A percentile compares a stretch with the other conserved stretches of the same genome.
phyloP scores from a whole-genome alignment of 2,888 invertebrate species.

The Halictus quadricinctus region DNA sequence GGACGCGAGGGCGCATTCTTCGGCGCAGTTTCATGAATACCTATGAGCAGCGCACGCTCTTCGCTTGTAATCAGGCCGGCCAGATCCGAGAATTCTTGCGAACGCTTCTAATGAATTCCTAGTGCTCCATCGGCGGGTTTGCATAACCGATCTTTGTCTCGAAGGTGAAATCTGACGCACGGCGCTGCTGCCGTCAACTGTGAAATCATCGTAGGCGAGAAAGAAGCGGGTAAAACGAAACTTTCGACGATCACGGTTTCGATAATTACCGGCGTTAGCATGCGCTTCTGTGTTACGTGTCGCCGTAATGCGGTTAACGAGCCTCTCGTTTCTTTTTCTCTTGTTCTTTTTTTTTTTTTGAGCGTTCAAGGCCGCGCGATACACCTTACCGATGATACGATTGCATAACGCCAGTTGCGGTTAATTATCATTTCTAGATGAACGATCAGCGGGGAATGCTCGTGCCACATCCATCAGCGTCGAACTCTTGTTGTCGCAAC shows the following conservation, averaged over 20 bases:
- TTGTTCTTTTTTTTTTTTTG: neutral
- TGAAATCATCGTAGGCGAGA: constrained; percentile 25
- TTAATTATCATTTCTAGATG: constrained; percentile 2
- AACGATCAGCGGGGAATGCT: neutral
- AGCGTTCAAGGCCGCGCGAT: neutral
- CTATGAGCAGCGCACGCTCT: constrained; percentile 14
- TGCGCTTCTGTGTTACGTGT: constrained; percentile 9
- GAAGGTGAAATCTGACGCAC: constrained; percentile 35
- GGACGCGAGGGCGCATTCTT: constrained; percentile 11
- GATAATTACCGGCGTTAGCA: neutral
- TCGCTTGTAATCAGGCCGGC: constrained; percentile 18
- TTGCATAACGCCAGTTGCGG: neutral
- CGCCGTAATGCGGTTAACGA: constrained; percentile 23
- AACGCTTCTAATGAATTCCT: constrained; percentile 31
- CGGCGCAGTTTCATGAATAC: constrained; percentile 30
- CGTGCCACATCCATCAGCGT: neutral
- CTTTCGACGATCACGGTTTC: constrained; percentile 23
- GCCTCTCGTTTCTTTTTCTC: neutral
- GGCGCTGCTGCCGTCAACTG: constrained; percentile 4
- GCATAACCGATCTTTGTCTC: constrained; percentile 2
- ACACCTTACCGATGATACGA: neutral
- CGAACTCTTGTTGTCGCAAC: neutral
- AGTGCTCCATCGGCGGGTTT: constrained; percentile 9
- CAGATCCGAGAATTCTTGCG: constrained; percentile 27
- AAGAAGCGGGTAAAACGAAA: constrained; percentile 16